Evolutionary conservation across 2,888 invertebrate genomes (phyloP), one percentile per base, ranked within the genome.

Genomic region (Ennomos fuscantarius): DNA sequence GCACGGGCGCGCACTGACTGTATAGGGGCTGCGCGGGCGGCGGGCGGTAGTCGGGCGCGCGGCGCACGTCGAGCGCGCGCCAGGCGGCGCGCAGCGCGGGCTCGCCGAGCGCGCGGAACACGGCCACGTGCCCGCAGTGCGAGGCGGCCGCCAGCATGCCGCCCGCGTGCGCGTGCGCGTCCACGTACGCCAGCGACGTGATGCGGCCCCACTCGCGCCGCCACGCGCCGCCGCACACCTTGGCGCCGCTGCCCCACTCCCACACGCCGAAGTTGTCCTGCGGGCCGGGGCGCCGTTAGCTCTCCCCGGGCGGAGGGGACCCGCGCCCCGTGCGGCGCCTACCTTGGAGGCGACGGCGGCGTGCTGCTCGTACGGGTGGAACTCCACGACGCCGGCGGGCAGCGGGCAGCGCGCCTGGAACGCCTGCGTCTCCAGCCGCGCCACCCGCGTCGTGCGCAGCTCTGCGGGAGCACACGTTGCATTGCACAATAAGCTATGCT

Each of bases 331-430:
- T 1, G 15, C 15, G 3, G 24, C 6, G 6, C 2, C 5, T 24
- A 24, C 24, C 81, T 95, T 96, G 76, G 96, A 96, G 39, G 97
- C 97, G 47, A 98, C 96, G 35, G 97, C 97, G 58, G 97, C 93
- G 82, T 97, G 96, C 66, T 96, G 95, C 81, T 98, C 97, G 84
- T 96, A 98, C 0, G 98, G 98, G 89, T 98, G 96, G 84, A 99
- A 96, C 69, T 95, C 94, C 37, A 98, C 93, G 34, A 96, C 94
- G 65, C 95, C 93, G 11, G 98, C 97, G 56, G 96, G 94, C 69
- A 95, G 94, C 60, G 95, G 94, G 69, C 96, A 96, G 79, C 96
- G 95, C 56, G 96, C 95, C 76, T 96, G 95, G 93, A 97, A 97
- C 60, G 96, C 94, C 89, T 97, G 97, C 66, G 96, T 95, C 81